phyloP scores from a whole-genome alignment of 1,140 invertebrate genomes.

The Drosophila eugracilis region DNA sequence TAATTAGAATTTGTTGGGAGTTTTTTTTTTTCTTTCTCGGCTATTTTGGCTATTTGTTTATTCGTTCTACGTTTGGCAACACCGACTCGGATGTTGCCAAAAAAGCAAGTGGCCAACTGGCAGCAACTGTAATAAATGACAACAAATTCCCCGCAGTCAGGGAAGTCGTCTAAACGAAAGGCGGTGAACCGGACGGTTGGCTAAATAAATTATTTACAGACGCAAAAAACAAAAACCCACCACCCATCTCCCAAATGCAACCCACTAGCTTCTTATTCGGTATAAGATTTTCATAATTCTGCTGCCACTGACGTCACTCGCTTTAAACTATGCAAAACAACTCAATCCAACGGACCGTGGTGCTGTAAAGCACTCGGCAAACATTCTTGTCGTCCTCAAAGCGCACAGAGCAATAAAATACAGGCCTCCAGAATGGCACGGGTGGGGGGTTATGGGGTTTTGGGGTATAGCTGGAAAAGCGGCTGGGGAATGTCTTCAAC shows the following conservation, averaged over 20 bases:
- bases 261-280: background rate
- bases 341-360: slow-evolving; percentile 59
- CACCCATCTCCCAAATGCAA: slow-evolving; percentile 15
- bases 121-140: slow-evolving; percentile 73
- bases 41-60: slow-evolving; percentile 36
- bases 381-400: slow-evolving; percentile 67
- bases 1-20: slow-evolving; percentile 75
- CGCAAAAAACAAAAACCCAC: too few relatives aligned
- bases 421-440: slow-evolving; percentile 47
- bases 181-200: slow-evolving; percentile 40
- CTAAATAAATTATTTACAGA: slow-evolving; percentile 80
- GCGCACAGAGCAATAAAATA: slow-evolving; percentile 75
- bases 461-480: slow-evolving; percentile 4
- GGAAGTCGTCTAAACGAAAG: slow-evolving; percentile 43
- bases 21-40: slow-evolving; percentile 43
- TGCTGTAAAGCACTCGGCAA: slow-evolving; percentile 70
- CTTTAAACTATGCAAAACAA: slow-evolving; percentile 80
- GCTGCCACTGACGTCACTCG: slow-evolving; percentile 49
- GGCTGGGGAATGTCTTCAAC: slow-evolving; percentile 66
- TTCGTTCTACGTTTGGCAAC: slow-evolving; percentile 35
- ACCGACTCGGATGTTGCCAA: slow-evolving; percentile 52
- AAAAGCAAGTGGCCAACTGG: slow-evolving; percentile 64
- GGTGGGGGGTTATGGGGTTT: background rate
- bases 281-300: slow-evolving; percentile 76
- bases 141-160: slow-evolving; percentile 65